These are phyloP conservation scores for Egretta garzetta DNA, from an alignment of 2,113 vertebrate genomes.

Conservation along the genomic window DNA sequence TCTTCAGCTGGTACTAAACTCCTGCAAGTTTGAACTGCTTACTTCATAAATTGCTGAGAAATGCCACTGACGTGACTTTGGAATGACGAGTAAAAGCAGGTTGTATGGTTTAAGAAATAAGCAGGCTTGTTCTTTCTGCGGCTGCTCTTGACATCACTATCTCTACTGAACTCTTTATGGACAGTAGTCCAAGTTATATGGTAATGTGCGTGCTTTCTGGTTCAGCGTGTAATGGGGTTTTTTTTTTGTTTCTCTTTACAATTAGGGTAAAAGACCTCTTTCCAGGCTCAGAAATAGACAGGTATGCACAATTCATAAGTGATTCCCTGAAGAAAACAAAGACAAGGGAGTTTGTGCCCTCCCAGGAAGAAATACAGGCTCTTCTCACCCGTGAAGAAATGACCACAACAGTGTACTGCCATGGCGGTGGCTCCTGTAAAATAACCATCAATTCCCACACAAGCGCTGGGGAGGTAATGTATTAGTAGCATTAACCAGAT, in stretches of 20 bases:
- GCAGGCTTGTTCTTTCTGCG: background rate
- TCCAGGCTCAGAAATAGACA: conserved; percentile 86
- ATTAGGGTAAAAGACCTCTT: conserved; percentile 86
- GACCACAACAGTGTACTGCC: conserved; percentile 92
- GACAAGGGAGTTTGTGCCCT: conserved; percentile 89
- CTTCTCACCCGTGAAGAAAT: conserved; percentile 89
- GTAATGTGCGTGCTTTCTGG: background rate
- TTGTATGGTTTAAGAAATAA: background rate
- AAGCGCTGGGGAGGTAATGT: conserved; percentile 88
- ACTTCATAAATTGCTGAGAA: background rate
- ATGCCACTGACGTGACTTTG: background rate
- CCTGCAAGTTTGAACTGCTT: background rate
- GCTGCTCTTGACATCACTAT: background rate
- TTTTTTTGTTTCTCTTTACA: background rate
- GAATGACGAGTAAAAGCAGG: background rate
- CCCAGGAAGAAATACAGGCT: conserved; percentile 91
- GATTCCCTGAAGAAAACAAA: conserved; percentile 93
- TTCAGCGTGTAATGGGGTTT: background rate
- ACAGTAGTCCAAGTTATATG: background rate
- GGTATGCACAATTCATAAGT: conserved; percentile 84
- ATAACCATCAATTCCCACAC: conserved; percentile 95
- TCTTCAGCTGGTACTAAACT: background rate
- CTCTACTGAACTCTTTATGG: background rate
- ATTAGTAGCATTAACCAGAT: background rate
- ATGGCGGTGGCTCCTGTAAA: conserved; percentile 92